phyloP scores from a whole-genome alignment of 2,797 vertebrate species.

The Anguilla megastoma region DNA sequence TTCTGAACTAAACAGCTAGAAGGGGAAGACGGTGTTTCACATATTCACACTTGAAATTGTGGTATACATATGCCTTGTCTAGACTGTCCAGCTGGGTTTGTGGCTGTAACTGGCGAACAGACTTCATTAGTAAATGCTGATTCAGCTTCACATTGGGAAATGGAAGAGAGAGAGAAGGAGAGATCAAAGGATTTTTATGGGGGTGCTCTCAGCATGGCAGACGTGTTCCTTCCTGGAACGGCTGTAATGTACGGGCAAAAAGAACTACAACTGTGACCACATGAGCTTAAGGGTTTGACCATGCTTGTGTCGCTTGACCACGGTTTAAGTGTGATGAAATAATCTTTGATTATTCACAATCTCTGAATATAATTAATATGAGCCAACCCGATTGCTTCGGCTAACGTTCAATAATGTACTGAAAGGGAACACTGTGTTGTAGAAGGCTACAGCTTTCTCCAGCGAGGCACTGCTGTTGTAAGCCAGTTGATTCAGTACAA shows the following conservation, averaged over 20 bases:
- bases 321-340: neutral
- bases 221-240: neutral
- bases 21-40: neutral
- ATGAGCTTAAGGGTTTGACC: neutral
- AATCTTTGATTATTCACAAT: neutral
- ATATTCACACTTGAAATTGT: neutral
- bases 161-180: neutral
- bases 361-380: neutral
- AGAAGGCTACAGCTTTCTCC: neutral
- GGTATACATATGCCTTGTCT: neutral
- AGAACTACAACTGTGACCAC: neutral
- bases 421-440: neutral
- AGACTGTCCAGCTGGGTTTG: constrained; percentile 18
- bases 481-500: no score
- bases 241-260: neutral
- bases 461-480: neutral
- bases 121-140: constrained; percentile 9
- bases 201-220: neutral
- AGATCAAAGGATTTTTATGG: constrained; percentile 13
- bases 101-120: neutral
- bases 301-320: neutral
- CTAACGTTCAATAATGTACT: neutral
- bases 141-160: neutral
- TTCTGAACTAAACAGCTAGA: neutral
- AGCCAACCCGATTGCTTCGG: neutral